Conservation (phyloP, 92 coral and sea anemone genomes). For the Actinernus sp. region DNA sequence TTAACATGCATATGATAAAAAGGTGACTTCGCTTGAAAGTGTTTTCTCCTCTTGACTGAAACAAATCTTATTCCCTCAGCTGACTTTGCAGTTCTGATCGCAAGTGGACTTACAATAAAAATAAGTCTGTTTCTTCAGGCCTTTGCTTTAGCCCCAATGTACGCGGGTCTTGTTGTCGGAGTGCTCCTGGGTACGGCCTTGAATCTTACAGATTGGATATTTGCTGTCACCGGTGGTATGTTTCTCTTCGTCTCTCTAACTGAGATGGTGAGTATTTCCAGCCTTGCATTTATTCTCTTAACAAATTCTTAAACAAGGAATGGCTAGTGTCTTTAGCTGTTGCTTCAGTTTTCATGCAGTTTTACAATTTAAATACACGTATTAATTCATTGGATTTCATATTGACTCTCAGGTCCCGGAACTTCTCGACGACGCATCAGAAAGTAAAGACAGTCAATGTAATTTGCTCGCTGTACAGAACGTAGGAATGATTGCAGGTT, state of each 20-base stretch:
- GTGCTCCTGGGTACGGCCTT: slow-evolving; percentile 61
- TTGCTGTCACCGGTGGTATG: slow-evolving; percentile 82
- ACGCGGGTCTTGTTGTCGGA: slow-evolving; percentile 71
- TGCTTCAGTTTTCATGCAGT: too few species aligned
- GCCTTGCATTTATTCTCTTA: too few species aligned
- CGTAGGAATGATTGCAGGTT: slow-evolving; percentile 66
- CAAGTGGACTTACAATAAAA: slow-evolving; percentile 52
- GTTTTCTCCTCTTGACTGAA: too few species aligned
- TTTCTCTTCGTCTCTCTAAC: slow-evolving; percentile 70
- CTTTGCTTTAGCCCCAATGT: slow-evolving; percentile 40
- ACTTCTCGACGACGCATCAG: slow-evolving; percentile 45
- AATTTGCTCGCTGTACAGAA: slow-evolving; percentile 56
- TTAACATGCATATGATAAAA: too few species aligned
- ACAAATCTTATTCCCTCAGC: slow-evolving; percentile 59
- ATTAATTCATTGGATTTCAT: not conserved
- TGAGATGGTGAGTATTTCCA: slow-evolving; percentile 77
- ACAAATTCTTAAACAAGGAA: too few species aligned
- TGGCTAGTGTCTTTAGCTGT: too few species aligned
- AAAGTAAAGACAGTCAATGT: slow-evolving; percentile 16
- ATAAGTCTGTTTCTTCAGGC: slow-evolving; percentile 59
- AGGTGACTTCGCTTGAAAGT: too few species aligned
- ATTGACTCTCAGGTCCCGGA: slow-evolving; percentile 62
- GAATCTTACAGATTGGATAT: slow-evolving; percentile 77
- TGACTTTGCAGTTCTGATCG: slow-evolving; percentile 74
- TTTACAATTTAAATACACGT: not conserved